phyloP scores from a whole-genome alignment of 2,113 vertebrate genomes.

The Gobius niger region DNA sequence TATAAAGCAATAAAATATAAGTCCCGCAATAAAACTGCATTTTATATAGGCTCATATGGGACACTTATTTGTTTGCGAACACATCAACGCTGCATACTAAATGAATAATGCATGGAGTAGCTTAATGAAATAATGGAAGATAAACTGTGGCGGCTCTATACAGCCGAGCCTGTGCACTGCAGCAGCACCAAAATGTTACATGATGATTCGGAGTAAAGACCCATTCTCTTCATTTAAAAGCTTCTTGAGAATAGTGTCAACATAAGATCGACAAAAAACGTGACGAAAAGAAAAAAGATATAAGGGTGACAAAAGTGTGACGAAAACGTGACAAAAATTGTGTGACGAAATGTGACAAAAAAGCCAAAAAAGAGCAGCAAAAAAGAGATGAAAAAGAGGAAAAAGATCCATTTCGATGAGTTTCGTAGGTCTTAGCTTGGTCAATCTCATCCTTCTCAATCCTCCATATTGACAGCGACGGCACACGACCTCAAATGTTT shows the following conservation, averaged over 20 bases:
- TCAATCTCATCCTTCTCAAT: constrained; percentile 8
- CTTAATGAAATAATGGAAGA: constrained; percentile 3
- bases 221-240: too few relatives aligned
- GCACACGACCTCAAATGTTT: background rate
- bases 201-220: too few relatives aligned
- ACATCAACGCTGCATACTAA: background rate
- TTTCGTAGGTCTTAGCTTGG: too few relatives aligned
- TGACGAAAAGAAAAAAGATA: too few relatives aligned
- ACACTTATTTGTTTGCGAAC: constrained; percentile 1
- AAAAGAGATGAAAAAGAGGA: too few relatives aligned
- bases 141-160: constrained; percentile 10
- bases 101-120: constrained; percentile 8
- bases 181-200: background rate
- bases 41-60: constrained; percentile 7
- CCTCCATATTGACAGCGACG: background rate
- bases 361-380: too few relatives aligned
- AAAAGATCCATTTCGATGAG: too few relatives aligned
- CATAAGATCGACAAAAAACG: too few relatives aligned
- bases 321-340: too few relatives aligned
- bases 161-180: constrained; percentile 4
- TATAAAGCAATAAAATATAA: constrained; percentile 1
- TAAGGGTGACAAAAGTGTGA: too few relatives aligned
- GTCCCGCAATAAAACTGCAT: background rate
- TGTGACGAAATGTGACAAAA: too few relatives aligned
- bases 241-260: too few relatives aligned